phyloP scores from a whole-genome alignment of 2,888 invertebrate genomes.

The Spisula solida region DNA sequence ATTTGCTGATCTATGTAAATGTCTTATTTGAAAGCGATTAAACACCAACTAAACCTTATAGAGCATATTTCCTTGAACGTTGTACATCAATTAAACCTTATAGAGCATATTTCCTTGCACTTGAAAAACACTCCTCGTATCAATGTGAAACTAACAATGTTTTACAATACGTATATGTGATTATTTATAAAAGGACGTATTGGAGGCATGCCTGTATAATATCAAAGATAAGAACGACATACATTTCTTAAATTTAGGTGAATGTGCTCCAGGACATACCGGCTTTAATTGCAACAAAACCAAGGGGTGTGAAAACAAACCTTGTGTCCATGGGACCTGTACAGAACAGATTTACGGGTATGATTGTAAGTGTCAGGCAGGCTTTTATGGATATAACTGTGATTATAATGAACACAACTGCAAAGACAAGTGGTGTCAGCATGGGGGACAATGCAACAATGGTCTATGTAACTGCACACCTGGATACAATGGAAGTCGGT shows the following conservation, averaged over 20 bases:
- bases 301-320: background rate
- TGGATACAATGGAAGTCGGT: background rate
- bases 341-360: background rate
- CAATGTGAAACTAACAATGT: too few species aligned
- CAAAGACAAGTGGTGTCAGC: background rate
- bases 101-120: too few species aligned
- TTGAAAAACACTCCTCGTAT: too few species aligned
- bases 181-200: too few species aligned
- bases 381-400: background rate
- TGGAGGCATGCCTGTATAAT: too few species aligned
- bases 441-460: background rate
- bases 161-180: too few species aligned
- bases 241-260: background rate
- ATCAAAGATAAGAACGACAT: too few species aligned
- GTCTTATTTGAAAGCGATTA: too few species aligned
- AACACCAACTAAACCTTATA: too few species aligned
- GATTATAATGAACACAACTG: background rate
- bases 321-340: slow-evolving; percentile 12
- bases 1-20: too few species aligned
- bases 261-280: background rate
- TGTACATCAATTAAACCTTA: too few species aligned
- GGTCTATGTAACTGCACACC: background rate
- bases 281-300: background rate
- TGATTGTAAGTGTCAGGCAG: background rate
- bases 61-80: too few species aligned